Base-by-base conservation (phyloP, 2,113 vertebrate species). In the Damaliscus lunatus region DNA sequence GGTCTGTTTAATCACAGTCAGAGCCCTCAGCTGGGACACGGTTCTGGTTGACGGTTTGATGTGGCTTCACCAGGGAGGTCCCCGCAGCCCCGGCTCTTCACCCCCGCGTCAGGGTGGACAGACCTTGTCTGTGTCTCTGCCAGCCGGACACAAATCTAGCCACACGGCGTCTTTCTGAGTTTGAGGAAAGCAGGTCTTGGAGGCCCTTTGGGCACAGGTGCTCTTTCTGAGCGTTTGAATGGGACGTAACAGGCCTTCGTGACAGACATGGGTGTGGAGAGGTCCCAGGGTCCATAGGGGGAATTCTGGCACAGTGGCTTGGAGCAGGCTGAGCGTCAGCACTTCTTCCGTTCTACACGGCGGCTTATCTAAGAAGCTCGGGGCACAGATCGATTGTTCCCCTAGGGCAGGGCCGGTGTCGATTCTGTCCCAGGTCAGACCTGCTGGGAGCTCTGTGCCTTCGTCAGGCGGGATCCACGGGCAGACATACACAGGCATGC, bases 331-430 rank as follows among this genome's bases (percentile, higher is more conserved):
- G 15, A 23, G 43, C 0, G 43, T 27, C 43, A 3, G 60, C 52
- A 3, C 4, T 0, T 14, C 29, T 8, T 64, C 13, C 1, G 13
- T 48, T 55, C 10, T 78, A 0, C 13, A 8, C 19, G 1, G 36
- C 0, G n/a, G 21, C 29, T 23, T 21, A 11, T 8, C 53, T 3
- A 36, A 88, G 43, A 46, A 33, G 31, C 14, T 17, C 16, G 2
- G 86, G 53, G 19, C 16, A 31, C 10, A 1, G 33, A 11, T 10
- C 0, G 10, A 21, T 1, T 5, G 12, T 43, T 59, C 31, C 48
- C 57, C 31, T 6, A 3, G 83, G 4, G 83, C 80, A 1, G 62
- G 52, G 83, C 85, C 14, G 1, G 64, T 21, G 64, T 71, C 9
- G 1, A 9, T 36, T 36, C 84, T 36, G 91, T 57, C 17, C 7